Conservation (phyloP, 1,140 invertebrate species). For the Teleogryllus occipitalis region DNA sequence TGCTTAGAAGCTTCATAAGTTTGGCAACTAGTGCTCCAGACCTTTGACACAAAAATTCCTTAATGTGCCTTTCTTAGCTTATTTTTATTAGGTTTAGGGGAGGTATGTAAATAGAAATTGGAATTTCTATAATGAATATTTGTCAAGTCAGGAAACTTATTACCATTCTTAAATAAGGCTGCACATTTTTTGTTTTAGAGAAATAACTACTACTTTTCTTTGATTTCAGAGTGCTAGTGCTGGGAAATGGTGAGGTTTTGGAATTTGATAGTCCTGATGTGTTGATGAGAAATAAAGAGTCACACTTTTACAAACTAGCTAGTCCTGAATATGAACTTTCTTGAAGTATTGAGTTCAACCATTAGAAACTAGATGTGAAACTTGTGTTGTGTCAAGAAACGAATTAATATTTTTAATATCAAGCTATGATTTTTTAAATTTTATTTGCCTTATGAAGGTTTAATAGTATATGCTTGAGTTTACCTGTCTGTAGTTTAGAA, state of each 20-base stretch:
- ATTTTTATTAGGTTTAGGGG: too few species aligned
- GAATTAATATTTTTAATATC: too few species aligned
- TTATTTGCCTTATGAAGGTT: too few species aligned
- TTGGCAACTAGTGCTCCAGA: too few species aligned
- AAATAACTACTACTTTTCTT: not conserved
- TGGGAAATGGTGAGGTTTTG: constrained; percentile 44
- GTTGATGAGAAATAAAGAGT: constrained; percentile 37
- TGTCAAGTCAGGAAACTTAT: not conserved
- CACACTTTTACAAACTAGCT: constrained; percentile 39
- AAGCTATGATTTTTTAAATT: too few species aligned
- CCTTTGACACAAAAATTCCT: too few species aligned
- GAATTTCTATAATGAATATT: not conserved
- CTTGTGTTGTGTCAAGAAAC: too few species aligned
- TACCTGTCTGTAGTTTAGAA: too few species aligned
- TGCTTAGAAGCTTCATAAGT: too few species aligned
- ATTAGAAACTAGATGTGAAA: not conserved
- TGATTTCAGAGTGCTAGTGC: constrained; percentile 41
- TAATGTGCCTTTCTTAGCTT: too few species aligned
- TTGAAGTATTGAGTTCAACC: not conserved
- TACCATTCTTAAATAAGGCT: not conserved
- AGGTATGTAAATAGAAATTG: not conserved
- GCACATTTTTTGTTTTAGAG: not conserved
- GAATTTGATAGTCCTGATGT: constrained; percentile 42
- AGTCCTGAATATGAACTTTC: constrained; percentile 18
- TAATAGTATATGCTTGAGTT: too few species aligned